Conservation (phyloP, 2,797 vertebrate genomes). For the Myioborus miniatus region DNA sequence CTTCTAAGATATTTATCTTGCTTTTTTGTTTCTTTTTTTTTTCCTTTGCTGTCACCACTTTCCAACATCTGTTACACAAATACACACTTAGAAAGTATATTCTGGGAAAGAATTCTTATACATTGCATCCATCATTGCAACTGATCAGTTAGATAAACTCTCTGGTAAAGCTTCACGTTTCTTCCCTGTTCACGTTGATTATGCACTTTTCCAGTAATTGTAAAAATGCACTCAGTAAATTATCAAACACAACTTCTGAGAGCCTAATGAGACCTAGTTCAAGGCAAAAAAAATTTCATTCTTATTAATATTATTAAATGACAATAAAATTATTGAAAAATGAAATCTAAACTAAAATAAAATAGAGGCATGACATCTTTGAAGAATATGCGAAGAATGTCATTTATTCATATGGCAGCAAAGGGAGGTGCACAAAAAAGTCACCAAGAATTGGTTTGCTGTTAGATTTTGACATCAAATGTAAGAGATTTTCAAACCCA, state of each 20-base stretch:
- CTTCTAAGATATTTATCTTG: neutral
- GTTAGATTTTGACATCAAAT: neutral
- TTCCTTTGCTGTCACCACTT: neutral
- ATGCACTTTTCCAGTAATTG: neutral
- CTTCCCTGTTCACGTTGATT: neutral
- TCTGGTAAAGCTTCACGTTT: neutral
- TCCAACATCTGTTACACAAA: neutral
- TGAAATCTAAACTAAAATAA: neutral
- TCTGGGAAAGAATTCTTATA: neutral
- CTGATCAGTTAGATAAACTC: neutral
- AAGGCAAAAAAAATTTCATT: neutral
- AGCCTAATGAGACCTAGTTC: neutral
- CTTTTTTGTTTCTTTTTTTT: neutral
- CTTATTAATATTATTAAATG: neutral
- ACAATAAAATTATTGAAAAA: neutral
- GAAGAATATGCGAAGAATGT: neutral
- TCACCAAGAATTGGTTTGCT: neutral
- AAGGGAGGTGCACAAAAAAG: neutral
- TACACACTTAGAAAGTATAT: neutral
- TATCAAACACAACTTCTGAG: neutral
- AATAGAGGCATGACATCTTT: neutral
- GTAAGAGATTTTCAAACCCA: neutral
- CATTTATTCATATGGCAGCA: neutral
- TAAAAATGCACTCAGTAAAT: neutral
- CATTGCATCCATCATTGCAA: neutral